Evolutionary conservation across 2,797 vertebrate species (phyloP).

Genomic region (Peromyscus melanophrys): DNA sequence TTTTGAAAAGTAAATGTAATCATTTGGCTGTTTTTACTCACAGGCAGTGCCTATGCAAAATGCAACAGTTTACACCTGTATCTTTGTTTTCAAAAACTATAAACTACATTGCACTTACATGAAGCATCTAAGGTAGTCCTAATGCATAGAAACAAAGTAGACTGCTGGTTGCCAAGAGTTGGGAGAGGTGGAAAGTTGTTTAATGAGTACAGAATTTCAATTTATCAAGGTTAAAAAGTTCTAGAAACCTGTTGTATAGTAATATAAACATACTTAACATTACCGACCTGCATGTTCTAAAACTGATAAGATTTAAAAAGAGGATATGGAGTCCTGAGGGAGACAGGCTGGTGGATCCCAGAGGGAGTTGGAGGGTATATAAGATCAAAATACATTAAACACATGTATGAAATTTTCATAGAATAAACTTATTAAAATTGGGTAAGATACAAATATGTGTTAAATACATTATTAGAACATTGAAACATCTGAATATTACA

Average conservation of each 20-base stretch:
- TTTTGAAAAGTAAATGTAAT: constrained; percentile 96
- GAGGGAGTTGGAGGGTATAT: background rate
- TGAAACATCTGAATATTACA: constrained; percentile 22
- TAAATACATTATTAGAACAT: constrained; percentile 51
- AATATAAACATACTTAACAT: background rate
- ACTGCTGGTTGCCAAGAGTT: background rate
- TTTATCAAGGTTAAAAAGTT: constrained; percentile 31
- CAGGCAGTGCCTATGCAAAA: constrained; percentile 93
- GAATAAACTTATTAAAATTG: background rate
- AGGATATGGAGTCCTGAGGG: background rate
- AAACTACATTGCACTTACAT: constrained; percentile 6
- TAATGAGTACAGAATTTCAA: constrained; percentile 1
- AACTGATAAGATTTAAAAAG: background rate
- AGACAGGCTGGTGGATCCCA: background rate
- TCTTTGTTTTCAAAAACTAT: constrained; percentile 26
- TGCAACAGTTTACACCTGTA: background rate
- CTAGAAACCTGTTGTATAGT: background rate
- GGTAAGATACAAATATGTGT: background rate
- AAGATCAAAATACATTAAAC: background rate
- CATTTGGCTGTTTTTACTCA: constrained; percentile 96
- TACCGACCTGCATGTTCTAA: background rate
- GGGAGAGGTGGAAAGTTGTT: background rate
- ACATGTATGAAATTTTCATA: background rate
- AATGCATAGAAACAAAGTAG: constrained; percentile 50
- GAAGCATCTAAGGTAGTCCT: background rate